Conservation (phyloP, 2,113 vertebrate species). For the Rhadina sibilatrix region DNA sequence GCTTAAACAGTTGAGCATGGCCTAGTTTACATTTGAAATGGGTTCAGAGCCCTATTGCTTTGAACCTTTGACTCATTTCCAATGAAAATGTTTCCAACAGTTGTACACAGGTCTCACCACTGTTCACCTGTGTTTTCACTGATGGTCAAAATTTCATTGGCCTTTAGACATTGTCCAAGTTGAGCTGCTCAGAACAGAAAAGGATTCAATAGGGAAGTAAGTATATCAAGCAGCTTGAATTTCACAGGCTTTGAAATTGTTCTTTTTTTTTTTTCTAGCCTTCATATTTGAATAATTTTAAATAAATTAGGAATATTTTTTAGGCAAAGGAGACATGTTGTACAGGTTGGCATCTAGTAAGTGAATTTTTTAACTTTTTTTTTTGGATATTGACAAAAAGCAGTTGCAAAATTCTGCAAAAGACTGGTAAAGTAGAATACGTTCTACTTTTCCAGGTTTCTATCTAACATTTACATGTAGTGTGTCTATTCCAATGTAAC, state of each 20-base stretch:
- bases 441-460: not conserved
- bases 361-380: not conserved
- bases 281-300: not conserved
- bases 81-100: not conserved
- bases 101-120: not conserved
- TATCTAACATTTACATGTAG: not conserved
- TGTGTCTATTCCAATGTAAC: not conserved
- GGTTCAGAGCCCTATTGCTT: not conserved
- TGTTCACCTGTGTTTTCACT: not conserved
- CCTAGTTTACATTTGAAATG: not conserved
- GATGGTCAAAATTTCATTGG: not conserved
- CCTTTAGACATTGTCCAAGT: not conserved
- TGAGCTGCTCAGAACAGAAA: not conserved
- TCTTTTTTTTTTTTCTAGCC: not conserved
- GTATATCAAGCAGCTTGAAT: not conserved
- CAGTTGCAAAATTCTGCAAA: not conserved
- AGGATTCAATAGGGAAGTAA: not conserved
- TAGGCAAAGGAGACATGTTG: not conserved
- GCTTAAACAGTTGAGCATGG: not conserved
- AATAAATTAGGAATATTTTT: not conserved
- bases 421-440: not conserved
- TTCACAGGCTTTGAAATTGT: not conserved
- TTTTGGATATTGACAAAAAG: not conserved
- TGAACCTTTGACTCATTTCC: not conserved
- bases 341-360: not conserved